These are phyloP conservation scores for Spea multiplicata DNA, from an alignment of 2,113 vertebrate species.

Conservation along the genomic window DNA sequence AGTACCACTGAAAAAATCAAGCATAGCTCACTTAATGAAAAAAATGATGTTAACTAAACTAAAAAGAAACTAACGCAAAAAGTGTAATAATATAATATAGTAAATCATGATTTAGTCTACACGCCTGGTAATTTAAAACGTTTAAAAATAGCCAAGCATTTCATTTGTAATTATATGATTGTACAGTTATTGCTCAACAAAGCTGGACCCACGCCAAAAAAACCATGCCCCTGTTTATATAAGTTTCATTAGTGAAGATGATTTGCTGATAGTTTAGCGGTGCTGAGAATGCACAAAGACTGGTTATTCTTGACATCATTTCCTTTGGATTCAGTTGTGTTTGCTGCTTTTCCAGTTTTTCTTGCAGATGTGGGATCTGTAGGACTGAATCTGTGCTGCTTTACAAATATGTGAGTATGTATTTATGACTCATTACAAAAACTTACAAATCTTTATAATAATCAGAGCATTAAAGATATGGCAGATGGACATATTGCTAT, in stretches of 20 bases:
- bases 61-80: too few species aligned
- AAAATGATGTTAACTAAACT: too few species aligned
- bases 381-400: background rate
- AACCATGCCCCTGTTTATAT: background rate
- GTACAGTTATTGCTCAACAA: background rate
- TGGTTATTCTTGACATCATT: constrained; percentile 23
- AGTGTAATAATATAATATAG: too few species aligned
- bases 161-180: too few species aligned
- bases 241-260: background rate
- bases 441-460: too few species aligned
- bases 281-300: background rate
- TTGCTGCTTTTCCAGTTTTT: background rate
- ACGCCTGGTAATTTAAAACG: too few species aligned
- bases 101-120: too few species aligned
- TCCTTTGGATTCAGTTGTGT: constrained; percentile 18
- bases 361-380: constrained; percentile 1
- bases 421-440: background rate
- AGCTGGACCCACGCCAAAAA: background rate
- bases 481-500: too few species aligned
- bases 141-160: too few species aligned
- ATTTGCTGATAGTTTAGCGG: background rate
- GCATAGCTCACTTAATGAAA: too few species aligned
- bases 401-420: constrained; percentile 27
- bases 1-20: too few species aligned
- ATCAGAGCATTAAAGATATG: too few species aligned